These are phyloP conservation scores for Petromus typicus DNA, from an alignment of 2,113 vertebrate species.

Conservation along the genomic window DNA sequence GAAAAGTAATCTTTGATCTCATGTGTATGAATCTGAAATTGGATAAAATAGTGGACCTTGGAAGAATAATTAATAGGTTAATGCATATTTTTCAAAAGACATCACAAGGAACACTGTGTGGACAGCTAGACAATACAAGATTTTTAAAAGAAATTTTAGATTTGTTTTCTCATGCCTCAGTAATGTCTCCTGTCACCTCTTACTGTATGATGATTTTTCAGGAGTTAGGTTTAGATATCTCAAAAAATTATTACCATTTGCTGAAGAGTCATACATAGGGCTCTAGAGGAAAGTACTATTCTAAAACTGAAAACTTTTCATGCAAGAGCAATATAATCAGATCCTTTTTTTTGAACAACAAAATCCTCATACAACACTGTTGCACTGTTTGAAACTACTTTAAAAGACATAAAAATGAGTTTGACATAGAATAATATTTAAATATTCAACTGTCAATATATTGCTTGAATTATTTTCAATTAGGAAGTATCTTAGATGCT, in stretches of 20 bases:
- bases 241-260: not conserved
- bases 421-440: not conserved
- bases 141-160: not conserved
- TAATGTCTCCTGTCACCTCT: not conserved
- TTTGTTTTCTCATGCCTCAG: not conserved
- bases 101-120: not conserved
- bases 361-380: not conserved
- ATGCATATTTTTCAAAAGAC: not conserved
- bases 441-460: not conserved
- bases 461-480: not conserved
- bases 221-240: not conserved
- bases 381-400: not conserved
- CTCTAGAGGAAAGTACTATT: not conserved
- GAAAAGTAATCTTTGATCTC: not conserved
- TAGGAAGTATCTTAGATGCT: not conserved
- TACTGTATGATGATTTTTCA: not conserved
- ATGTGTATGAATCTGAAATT: not conserved
- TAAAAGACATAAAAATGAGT: not conserved
- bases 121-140: not conserved
- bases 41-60: not conserved
- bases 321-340: not conserved
- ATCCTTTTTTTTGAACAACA: not conserved
- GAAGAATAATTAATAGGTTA: not conserved
- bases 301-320: not conserved
- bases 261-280: not conserved